Conservation (phyloP, 2,888 invertebrate genomes). For the Panzeria rudis region DNA sequence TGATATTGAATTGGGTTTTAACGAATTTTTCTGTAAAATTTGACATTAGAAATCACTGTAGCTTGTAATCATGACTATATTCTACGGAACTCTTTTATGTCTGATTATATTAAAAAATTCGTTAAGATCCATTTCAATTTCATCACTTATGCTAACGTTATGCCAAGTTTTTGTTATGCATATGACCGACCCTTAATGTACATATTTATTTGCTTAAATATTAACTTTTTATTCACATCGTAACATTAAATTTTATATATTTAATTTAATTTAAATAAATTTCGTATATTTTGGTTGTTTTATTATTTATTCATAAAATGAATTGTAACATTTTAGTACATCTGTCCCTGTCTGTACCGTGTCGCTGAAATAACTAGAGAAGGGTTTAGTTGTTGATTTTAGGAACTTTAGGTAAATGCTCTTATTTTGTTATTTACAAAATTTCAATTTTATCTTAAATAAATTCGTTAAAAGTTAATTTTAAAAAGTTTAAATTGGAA, state of each 20-base stretch:
- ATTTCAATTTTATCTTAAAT: conserved; percentile 56
- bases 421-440: conserved; percentile 63
- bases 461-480: conserved; percentile 56
- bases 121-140: too few species aligned
- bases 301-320: conserved; percentile 1
- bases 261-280: conserved; percentile 7
- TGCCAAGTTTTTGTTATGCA: too few species aligned
- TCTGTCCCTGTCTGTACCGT: conserved; percentile 25
- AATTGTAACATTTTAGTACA: conserved; percentile 16
- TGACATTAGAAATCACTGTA: too few species aligned
- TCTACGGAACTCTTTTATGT: too few species aligned
- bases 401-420: conserved; percentile 70
- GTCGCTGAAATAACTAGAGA: conserved; percentile 6
- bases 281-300: neutral
- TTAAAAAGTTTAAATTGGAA: conserved; percentile 41
- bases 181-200: neutral
- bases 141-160: too few species aligned
- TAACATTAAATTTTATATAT: conserved; percentile 44
- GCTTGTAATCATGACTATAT: too few species aligned
- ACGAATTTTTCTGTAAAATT: too few species aligned
- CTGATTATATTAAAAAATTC: too few species aligned
- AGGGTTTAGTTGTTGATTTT: conserved; percentile 21
- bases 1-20: too few species aligned
- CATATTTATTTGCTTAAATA: conserved; percentile 28
- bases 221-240: conserved; percentile 29